Base-by-base conservation (phyloP, 2,888 invertebrate genomes). In the Papilio gigon region DNA sequence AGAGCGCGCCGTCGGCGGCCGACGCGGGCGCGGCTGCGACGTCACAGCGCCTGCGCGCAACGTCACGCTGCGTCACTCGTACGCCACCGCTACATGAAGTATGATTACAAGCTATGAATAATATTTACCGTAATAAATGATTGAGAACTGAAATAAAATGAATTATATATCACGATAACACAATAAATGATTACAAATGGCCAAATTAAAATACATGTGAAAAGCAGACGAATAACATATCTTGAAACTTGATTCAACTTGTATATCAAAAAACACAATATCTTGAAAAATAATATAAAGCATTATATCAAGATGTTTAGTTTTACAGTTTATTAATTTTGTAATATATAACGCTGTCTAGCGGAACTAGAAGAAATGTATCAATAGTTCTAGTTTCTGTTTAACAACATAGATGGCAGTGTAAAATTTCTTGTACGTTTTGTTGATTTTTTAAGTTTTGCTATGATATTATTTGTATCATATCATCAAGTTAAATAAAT, bases 21-120 rank as follows among this genome's bases (percentile, higher is more conserved):
- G 27, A 25, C 11, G 61, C 37, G 42, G 62, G 62, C 47, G 64
- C 53, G 64, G 64, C 64, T 14, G 63, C 50, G 50, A 50, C 50
- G 63, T 63, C 25, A 17, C 25, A 25, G 47, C 63, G 64, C 53
- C 53, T 53, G 53, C 37, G 53, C 64, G 22, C 25, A 1, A n/a
- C 53, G 64, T 53, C 50, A 53, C 50, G 37, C 12, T 37, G 33
- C 33, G 59, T 60, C 60, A 60, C 40, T 6, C 14, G 27, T 42
- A 27, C 60, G 27, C n/a, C 37, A 59, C 59, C n/a, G 27, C n/a
- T 27, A 4, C 11, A 17, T 53, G 12, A 53, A 47, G 22, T 12
- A 22, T 11, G 44, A 20, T 22, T 11, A 12, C 22, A 20, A 44
- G 20, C 17, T 8, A 0, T 44, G 8, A 44, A 44, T 44, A 44